These are phyloP conservation scores for Smithornis capensis DNA, from an alignment of 2,113 vertebrate genomes.

Conservation along the genomic window DNA sequence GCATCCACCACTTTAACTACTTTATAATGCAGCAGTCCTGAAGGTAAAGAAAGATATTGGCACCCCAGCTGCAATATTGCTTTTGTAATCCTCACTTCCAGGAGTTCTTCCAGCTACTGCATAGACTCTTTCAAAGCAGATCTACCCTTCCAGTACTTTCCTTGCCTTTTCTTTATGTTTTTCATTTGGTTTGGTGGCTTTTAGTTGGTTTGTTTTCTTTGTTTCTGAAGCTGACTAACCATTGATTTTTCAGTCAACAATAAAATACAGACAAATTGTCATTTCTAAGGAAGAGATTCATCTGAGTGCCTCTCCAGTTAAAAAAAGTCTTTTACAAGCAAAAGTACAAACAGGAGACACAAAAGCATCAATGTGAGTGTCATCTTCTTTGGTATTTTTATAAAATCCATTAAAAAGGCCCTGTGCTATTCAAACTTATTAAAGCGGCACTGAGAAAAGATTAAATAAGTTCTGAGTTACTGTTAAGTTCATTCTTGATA, in stretches of 20 bases:
- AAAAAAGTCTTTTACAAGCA: background rate
- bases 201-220: background rate
- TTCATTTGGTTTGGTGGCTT: background rate
- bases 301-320: background rate
- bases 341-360: background rate
- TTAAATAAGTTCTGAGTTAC: background rate
- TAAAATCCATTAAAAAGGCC: background rate
- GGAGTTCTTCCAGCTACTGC: background rate
- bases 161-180: background rate
- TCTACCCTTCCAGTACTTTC: background rate
- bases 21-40: background rate
- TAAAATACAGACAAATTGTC: background rate
- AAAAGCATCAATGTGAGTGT: background rate
- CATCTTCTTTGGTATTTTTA: background rate
- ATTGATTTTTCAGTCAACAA: background rate
- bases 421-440: background rate
- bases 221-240: background rate
- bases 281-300: background rate
- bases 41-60: background rate
- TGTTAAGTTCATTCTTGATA: background rate
- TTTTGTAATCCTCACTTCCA: background rate
- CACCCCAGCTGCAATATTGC: background rate
- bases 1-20: background rate
- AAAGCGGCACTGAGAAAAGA: background rate
- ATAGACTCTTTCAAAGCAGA: background rate